Evolutionary conservation across 92 coral and sea anemone genomes (phyloP).

Genomic region (Actinernus sp.): DNA sequence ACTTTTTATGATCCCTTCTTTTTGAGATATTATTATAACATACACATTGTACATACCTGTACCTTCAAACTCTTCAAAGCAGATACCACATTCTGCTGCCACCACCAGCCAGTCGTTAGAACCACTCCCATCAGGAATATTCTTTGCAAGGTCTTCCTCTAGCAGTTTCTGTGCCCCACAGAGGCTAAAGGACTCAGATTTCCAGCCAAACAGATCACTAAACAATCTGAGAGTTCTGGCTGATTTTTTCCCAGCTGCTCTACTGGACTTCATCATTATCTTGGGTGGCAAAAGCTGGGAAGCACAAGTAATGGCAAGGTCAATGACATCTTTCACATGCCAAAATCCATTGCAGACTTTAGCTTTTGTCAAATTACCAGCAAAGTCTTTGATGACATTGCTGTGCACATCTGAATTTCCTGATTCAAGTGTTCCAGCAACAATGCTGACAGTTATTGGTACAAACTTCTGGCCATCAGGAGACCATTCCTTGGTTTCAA

Average conservation of each 20-base stretch:
- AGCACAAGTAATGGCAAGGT: conserved; percentile 10
- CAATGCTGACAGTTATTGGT: conserved; percentile 19
- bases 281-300: background rate
- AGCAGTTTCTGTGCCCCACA: conserved; percentile 22
- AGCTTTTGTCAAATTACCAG: background rate
- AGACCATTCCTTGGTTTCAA: conserved; percentile 28
- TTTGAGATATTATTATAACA: no score
- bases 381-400: conserved; percentile 18
- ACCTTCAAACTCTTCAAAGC: conserved; percentile 51
- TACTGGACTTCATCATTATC: background rate
- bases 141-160: conserved; percentile 10
- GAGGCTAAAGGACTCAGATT: conserved; percentile 28
- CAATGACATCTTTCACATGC: conserved; percentile 15
- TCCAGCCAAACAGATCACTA: conserved; percentile 53
- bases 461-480: background rate
- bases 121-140: background rate
- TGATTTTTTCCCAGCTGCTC: background rate
- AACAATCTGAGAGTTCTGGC: conserved; percentile 13
- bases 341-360: background rate
- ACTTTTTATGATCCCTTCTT: no score
- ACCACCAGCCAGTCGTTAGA: background rate
- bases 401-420: background rate
- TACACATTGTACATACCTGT: no score
- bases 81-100: conserved; percentile 47
- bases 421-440: conserved; percentile 3